Base-by-base conservation (phyloP, 2,113 vertebrate species). In the Podarcis cretensis region DNA sequence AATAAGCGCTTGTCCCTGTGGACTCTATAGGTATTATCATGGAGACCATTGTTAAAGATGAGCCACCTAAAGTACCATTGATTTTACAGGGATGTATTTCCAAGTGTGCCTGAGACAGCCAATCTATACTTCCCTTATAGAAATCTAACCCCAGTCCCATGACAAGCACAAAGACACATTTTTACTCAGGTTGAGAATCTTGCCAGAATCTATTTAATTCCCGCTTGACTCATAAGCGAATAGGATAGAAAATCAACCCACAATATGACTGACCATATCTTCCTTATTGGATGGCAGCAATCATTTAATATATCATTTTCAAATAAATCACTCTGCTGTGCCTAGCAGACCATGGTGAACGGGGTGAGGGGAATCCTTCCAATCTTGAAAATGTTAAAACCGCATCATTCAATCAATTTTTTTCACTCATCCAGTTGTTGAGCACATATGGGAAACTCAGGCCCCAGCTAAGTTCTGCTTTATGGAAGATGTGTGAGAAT, bases 401-500 rank as follows among this genome's bases (percentile, higher is more conserved):
- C 68, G 43, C 4, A 0, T n/a, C 84, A 86, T 82, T 90, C 84
- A 82, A 57, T 90, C 89, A 83, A 92, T 78, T 6, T 88, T 87
- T 86, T 85, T 77, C 85, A 85, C 87, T 94, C 88, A 66, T 63
- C 91, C 81, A 91, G 76, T 73, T 91, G 68, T 78, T 76, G 84
- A 93, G 92, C 92, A 85, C 0, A 0, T 73, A 83, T 13, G 25
- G 79, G 71, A 82, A 77, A 69, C 73, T 82, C 40, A 37, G 71
- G 84, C n/a, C 71, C 92, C 85, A 68, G 71, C 73, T 86, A 87
- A 77, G 90, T 74, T 89, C 84, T 91, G 54, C 43, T 81, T 92
- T 82, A 87, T 92, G 85, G 91, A 86, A 93, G 75, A 35, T 77
- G 81, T 89, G 88, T 77, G 59, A 92, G 86, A 92, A 20, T 71